phyloP scores from a whole-genome alignment of 2,888 invertebrate species.

The Polymixis flavicincta region DNA sequence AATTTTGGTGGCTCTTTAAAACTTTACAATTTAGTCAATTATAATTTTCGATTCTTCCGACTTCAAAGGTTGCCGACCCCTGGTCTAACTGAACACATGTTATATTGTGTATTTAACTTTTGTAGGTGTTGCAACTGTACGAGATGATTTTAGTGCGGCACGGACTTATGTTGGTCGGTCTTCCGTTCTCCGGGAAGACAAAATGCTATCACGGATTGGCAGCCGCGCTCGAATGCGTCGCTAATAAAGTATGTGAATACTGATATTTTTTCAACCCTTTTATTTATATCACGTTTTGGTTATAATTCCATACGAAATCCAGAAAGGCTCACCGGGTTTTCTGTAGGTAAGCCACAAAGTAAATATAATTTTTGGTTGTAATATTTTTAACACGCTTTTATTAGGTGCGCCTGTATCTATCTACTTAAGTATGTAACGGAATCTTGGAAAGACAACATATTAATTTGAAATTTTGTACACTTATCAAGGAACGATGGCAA shows the following conservation, averaged over 20 bases:
- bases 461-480: too few relatives aligned
- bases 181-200: slow-evolving; percentile 98
- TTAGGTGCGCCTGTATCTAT: too few relatives aligned
- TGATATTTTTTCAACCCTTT: neutral
- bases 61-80: too few relatives aligned
- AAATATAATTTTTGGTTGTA: neutral
- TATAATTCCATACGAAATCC: neutral
- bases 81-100: neutral
- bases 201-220: slow-evolving; percentile 96
- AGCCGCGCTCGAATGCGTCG: slow-evolving; percentile 93
- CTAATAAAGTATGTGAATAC: slow-evolving; percentile 91
- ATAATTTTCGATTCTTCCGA: too few relatives aligned
- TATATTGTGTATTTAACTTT: neutral
- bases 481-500: too few relatives aligned
- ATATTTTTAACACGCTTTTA: too few relatives aligned
- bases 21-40: too few relatives aligned
- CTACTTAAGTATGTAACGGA: too few relatives aligned
- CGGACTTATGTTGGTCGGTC: slow-evolving; percentile 98
- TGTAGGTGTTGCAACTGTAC: slow-evolving; percentile 93
- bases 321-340: neutral
- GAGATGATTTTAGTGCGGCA: slow-evolving; percentile 99
- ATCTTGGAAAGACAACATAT: too few relatives aligned
- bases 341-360: neutral
- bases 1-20: too few relatives aligned
- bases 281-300: too few relatives aligned